Base-by-base conservation (phyloP, 1,140 invertebrate genomes). In the Tribolium castaneum region DNA sequence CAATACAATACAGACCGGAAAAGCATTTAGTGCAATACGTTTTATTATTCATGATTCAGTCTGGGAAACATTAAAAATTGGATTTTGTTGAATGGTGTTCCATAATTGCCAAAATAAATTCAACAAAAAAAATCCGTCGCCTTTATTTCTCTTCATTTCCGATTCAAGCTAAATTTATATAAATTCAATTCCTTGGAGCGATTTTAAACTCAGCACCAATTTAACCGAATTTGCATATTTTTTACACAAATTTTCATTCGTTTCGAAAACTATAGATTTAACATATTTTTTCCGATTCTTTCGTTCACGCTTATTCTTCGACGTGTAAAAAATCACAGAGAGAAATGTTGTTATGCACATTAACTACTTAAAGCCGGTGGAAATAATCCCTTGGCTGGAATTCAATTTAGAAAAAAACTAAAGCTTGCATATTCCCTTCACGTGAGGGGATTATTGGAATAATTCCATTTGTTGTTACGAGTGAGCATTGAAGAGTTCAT, bases 401-500 rank as follows among this genome's bases (percentile, higher is more conserved):
- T 62, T 2, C 56, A 62, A 19, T 34, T 30, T 14, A n/a, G 19
- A 52, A 54, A 73, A 73, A 35, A 39, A 59, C 51, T 30, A 35
- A 54, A 25, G 45, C 52, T 30, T 22, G 10, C 51, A 52, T 54
- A 12, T 16, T 6, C 22, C 70, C 49, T 12, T 19, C 51, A 74
- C 56, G 19, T 51, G 35, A 25, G 51, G 72, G 72, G 72, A 74
- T 74, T 74, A 74, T 30, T 5, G 72, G 39, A 75, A 75, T 75
- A 75, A 75, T 75, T 75, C 72, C 52, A 75, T 74, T 74, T 74
- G 50, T 74, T 74, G 35, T 59, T 35, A 39, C 52, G 35, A 39
- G 14, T 75, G 72, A 75, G 30, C 52, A 35, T 59, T 75, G 72
- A 56, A 75, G 72, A 59, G 72, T 75, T 75, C 72, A 75, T 75